Evolutionary conservation across 2,888 invertebrate genomes (phyloP), one percentile per base, ranked within the genome.

Genomic region (Drosophila birchii): DNA sequence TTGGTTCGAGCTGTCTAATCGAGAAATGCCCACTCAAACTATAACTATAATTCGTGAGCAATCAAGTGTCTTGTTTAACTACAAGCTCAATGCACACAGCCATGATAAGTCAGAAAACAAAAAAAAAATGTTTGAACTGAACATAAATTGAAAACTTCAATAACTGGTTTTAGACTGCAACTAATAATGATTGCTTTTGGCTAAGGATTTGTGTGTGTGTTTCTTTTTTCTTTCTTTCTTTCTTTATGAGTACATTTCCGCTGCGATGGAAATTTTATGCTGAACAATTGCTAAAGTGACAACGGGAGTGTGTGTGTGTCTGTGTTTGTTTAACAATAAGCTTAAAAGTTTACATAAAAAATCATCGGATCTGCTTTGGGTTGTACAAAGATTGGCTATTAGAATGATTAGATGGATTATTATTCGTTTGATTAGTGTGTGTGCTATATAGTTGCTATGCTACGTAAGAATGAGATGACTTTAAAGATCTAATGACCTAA

Each of bases 11-110:
- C 59, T 20, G 56, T 43, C 60, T 60, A 29, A 26, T 26, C 57
- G 60, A 39, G 41, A 56, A 57, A 61, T 18, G 32, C 61, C 64
- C 51, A 64, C 64, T 64, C 64, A 36, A 57, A 51, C 49, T 36
- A 29, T 51, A 51, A 64, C 64, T 66, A 51, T 34, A 38, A 66
- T 51, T 68, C 69, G 69, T 49, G 67, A 55, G 70, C 69, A 68
- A 68, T 68, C 67, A 68, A 39, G 68, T 67, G 54, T 54, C 68
- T 67, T 53, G 67, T 67, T 68, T 43, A 39, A 68, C 63, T 63
- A 26, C 67, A 68, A 68, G 41, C 67, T 54, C 53, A 51, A 18
- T 51, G 51, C 60, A 57, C 39, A 56, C 58, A 63, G 20, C 63
- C 63, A 49, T 63, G 64, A 66, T 66, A 26, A 66, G 41, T 64